Evolutionary conservation across 2,888 invertebrate genomes (phyloP), one percentile per base, ranked within the genome.

Genomic region (Drosophila neutralis): DNA sequence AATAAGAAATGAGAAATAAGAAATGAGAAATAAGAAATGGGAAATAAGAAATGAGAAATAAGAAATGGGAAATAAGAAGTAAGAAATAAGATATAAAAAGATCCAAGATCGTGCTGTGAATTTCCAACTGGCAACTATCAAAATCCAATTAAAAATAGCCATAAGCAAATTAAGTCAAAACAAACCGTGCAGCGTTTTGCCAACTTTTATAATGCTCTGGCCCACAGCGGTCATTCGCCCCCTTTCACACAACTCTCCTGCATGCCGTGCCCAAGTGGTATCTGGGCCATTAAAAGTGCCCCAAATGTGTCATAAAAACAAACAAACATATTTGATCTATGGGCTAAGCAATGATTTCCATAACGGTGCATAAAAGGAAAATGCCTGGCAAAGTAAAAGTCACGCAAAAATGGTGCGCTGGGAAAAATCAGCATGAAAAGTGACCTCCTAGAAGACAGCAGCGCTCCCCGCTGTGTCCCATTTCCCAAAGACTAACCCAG

Each of bases 221-320:
- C 81, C 76, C 64, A 77, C 63, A 49, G 81, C 78, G 65, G 57
- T 36, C 82, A 53, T 62, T 68, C 61, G 49, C 49, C 49, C 31
- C 45, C 33, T 24, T 24, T 74, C 24, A 42, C 60, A 36, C 58
- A 59, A 31, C 56, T 21, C 36, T 57, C 24, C 15, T 15, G 27
- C 13, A 33, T 18, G 60, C 40, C 49, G 49, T 35, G 31, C 56
- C 66, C 66, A 56, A 31, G 15, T 24, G 18, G 42, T 60, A 45
- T 31, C 33, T 51, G 42, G 52, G 64, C 48, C 64, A 49, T 59
- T 58, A 69, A 59, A 56, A 36, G 18, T 78, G 89, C 58, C 76
- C 82, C 76, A 76, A 74, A 87, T 90, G 69, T 80, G 90, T 83
- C 87, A 90, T 73, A 82, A 89, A 38, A n/a, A 29, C n/a, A 11